Evolutionary conservation across 2,888 invertebrate genomes (phyloP), one percentile per base, ranked within the genome.

Genomic region (Cephalotes varians): DNA sequence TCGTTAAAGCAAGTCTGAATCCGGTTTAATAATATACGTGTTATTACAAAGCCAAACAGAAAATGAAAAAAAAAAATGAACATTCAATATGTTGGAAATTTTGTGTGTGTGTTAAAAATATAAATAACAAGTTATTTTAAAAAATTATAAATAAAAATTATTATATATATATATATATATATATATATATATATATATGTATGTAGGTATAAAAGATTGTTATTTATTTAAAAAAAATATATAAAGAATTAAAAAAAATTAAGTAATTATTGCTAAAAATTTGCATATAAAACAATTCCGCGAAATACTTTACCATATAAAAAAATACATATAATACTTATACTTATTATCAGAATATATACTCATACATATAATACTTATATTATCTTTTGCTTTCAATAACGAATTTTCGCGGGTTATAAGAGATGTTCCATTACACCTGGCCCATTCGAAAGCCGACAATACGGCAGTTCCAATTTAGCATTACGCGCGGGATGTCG

Each of bases 401-500:
- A 54, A 18, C 6, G 37, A n/a, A 1, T 49, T 47, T 28, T 65
- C 5, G 12, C 12, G 5, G 1, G 1, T 69, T n/a, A 12, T 37
- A 51, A 49, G 21, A 74, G 49, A 49, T 51, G 28, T 67, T 37
- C 37, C 76, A 69, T 67, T 76, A 72, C 21, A 72, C 4, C 25
- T 34, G 77, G 12, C 12, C 40, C 44, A 18, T 44, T 56, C 2
- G 54, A 44, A 72, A 72, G 25, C 72, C 40, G 47, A 4, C 40
- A 9, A 54, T 54, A 34, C 54, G 12, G 25, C 31, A 21, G 34
- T 72, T 56, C 15, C 72, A 56, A 79, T 72, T 72, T 79, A 34
- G 40, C 77, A 56, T 79, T 79, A 72, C 72, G 73, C 49, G 9
- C 34, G 56, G 21, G 12, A 72, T 31, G 56, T 79, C 72, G 54